These are phyloP conservation scores for Ptychochromis oligacanthus DNA, from an alignment of 2,113 vertebrate genomes.

Conservation along the genomic window DNA sequence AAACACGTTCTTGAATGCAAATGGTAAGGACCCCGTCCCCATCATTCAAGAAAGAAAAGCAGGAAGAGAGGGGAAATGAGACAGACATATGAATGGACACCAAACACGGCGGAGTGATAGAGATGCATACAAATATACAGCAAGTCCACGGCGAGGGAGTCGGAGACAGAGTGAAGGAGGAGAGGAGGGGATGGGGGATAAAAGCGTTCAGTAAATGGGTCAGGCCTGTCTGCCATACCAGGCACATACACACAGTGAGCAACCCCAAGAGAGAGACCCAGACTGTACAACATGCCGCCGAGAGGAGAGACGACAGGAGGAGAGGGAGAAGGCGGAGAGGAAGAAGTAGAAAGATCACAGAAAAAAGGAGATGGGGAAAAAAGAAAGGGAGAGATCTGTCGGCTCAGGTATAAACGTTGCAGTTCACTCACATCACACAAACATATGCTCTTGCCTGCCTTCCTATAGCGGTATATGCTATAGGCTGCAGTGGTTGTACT, in stretches of 20 bases:
- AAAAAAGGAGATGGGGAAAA: background rate
- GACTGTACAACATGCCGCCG: conserved; percentile 44
- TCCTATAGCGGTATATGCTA: background rate
- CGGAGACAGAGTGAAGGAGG: conserved; percentile 25
- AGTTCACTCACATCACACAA: background rate
- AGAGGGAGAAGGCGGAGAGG: background rate
- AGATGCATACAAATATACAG: conserved; percentile 51
- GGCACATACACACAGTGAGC: conserved; percentile 41
- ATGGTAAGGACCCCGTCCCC: background rate
- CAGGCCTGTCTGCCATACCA: conserved; percentile 67
- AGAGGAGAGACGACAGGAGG: conserved; percentile 35
- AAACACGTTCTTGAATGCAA: background rate
- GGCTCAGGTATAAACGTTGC: background rate
- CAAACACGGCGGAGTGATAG: conserved; percentile 27
- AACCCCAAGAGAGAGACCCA: conserved; percentile 47
- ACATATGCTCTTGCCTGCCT: background rate
- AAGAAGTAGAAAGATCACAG: conserved; percentile 20
- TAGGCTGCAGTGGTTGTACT: background rate
- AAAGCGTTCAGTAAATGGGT: conserved; percentile 73
- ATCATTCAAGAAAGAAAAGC: background rate
- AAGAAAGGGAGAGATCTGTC: background rate
- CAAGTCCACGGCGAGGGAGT: background rate
- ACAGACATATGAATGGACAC: conserved; percentile 19
- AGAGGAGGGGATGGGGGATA: conserved; percentile 2
- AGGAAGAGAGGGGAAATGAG: conserved; percentile 22